Evolutionary conservation across 2,888 invertebrate species (phyloP), one percentile per base, ranked within the genome.

Genomic region (Adineta ricciae): DNA sequence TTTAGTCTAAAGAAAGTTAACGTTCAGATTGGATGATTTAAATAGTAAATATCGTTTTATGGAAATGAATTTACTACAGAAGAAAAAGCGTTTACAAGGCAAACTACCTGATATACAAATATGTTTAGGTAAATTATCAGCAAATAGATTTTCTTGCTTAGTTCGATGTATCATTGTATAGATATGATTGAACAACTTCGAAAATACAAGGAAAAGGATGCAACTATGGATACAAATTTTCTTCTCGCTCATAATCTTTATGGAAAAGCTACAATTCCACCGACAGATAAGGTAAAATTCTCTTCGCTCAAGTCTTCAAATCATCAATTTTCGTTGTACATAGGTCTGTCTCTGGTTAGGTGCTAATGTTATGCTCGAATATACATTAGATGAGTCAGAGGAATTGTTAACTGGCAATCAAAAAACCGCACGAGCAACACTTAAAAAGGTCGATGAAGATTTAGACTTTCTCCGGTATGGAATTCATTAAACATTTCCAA

Each of bases 351-450:
- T 86, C 32, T 86, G 86, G 86, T 38, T 86, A 46, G 86, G 86
- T 27, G 84, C 84, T 16, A 86, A 86, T 83, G 84, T 86, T 41
- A 86, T 86, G 86, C 38, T 86, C 5, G 86, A 86, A 84, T 84
- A 86, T 52, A 83, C 56, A 21, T 36, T 86, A 5, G 86, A 86
- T n/a, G 84, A 86, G 56, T 84, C 86, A 2, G 84, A 86, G 46
- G 84, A 84, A 41, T 72, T 86, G 41, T 82, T 85, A 32, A 41
- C 21, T 46, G 83, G 83, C 32, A 85, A 85, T 82, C 83, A 83
- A 82, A 85, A 84, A 54, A 54, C 73, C 41, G 85, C 85, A 46
- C 83, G 84, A 54, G 27, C 72, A 36, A 73, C 85, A 50, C 83
- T 85, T 72, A 72, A 85, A n/a, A 83, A 85, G 46, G 83, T 83